Conservation (phyloP, 2,113 vertebrate genomes). For the Falco punctatus region DNA sequence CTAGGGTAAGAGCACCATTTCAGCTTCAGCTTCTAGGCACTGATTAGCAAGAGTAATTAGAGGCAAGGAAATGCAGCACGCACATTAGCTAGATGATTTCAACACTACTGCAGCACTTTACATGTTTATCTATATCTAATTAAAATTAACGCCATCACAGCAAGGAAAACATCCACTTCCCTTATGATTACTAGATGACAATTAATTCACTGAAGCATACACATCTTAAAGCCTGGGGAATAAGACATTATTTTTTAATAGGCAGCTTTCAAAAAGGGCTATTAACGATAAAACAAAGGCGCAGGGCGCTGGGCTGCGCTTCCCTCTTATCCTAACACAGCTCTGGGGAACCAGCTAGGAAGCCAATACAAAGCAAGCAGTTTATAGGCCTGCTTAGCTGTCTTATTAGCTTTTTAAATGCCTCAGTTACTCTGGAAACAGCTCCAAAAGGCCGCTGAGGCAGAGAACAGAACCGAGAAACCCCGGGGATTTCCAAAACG, state of each 20-base stretch:
- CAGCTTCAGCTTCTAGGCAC: not conserved
- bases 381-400: accelerated
- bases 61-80: accelerated
- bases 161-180: not conserved
- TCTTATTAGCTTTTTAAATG: too few species aligned
- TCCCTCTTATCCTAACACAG: not conserved
- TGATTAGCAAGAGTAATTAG: not conserved
- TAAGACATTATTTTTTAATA: accelerated
- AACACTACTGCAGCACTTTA: accelerated
- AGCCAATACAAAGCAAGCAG: not conserved
- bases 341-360: not conserved
- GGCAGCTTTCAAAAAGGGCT: not conserved
- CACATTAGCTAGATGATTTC: accelerated
- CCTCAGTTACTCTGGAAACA: not conserved
- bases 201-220: accelerated
- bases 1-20: not conserved
- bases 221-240: not conserved
- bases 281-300: accelerated
- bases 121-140: accelerated
- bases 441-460: not conserved
- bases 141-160: not conserved
- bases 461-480: not conserved
- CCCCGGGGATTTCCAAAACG: accelerated
- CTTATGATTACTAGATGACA: accelerated
- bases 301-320: accelerated